phyloP scores from a whole-genome alignment of 2,888 invertebrate species.

The Cephalotes varians region DNA sequence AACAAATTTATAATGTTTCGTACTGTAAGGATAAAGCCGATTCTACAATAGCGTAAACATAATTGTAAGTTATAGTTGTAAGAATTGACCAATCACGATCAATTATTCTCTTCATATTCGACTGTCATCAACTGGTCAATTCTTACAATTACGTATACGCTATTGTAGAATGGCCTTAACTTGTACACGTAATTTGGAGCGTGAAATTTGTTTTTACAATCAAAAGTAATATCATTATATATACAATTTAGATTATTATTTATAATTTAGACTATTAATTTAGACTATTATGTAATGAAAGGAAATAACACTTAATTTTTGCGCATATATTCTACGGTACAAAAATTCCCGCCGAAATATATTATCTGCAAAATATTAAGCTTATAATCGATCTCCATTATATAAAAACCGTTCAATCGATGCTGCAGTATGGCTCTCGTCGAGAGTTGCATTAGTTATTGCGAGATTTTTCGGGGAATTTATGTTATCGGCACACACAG shows the following conservation, averaged over 20 bases:
- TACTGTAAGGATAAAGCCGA: not conserved
- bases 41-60: too few relatives aligned
- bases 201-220: not conserved
- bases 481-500: constrained; percentile 18
- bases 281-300: not conserved
- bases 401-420: not conserved
- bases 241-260: not conserved
- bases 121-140: too few relatives aligned
- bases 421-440: constrained; percentile 4
- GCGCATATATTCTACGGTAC: not conserved
- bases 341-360: constrained; percentile 4
- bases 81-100: too few relatives aligned
- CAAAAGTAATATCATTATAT: not conserved
- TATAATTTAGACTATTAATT: not conserved
- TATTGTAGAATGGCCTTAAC: too few relatives aligned
- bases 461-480: constrained; percentile 37
- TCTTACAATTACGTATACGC: too few relatives aligned
- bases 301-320: not conserved
- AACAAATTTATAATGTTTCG: not conserved
- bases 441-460: constrained; percentile 26
- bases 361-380: constrained; percentile 4
- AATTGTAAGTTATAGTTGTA: too few relatives aligned
- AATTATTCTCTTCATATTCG: too few relatives aligned
- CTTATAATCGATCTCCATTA: constrained; percentile 1
- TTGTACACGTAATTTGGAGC: not conserved